These are phyloP conservation scores for Myripristis jacobus DNA, from an alignment of 2,797 vertebrate genomes.

Conservation along the genomic window DNA sequence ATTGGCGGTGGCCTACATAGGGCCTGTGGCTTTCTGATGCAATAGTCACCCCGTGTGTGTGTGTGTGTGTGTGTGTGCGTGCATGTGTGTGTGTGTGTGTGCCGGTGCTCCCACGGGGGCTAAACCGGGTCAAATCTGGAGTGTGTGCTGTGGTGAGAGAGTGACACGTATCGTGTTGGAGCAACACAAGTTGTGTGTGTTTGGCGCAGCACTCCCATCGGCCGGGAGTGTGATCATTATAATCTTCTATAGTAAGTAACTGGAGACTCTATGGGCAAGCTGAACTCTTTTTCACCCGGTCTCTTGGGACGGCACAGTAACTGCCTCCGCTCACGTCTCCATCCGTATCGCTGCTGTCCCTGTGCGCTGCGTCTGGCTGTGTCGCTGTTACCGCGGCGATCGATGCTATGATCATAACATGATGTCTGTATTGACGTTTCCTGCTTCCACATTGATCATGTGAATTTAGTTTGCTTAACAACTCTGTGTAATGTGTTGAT, in stretches of 20 bases:
- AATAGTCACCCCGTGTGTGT: conserved; percentile 42
- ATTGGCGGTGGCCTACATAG: conserved; percentile 65
- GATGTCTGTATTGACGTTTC: not conserved
- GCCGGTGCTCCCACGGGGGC: conserved; percentile 42
- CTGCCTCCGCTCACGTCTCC: not conserved
- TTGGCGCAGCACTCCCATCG: conserved; percentile 28
- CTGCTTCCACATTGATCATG: not conserved
- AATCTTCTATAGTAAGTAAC: conserved; percentile 15
- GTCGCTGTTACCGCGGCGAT: not conserved
- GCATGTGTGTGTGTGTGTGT: not conserved
- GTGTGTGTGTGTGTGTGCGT: conserved; percentile 2
- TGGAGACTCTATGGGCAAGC: conserved; percentile 9
- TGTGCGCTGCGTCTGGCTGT: not conserved
- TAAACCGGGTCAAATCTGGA: conserved; percentile 72
- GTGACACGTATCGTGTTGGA: conserved; percentile 51
- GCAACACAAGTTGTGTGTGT: conserved; percentile 41
- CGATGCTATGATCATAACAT: conserved; percentile 7
- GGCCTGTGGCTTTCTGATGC: conserved; percentile 79
- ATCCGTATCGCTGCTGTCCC: not conserved
- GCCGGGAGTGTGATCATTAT: conserved; percentile 12
- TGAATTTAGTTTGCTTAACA: not conserved
- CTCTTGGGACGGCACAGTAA: conserved; percentile 11
- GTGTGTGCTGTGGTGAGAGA: conserved; percentile 46
- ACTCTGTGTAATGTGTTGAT: too few species aligned
- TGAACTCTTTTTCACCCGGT: conserved; percentile 5